Conservation (phyloP, 1,140 invertebrate species). For the Polypedilum vanderplanki region DNA sequence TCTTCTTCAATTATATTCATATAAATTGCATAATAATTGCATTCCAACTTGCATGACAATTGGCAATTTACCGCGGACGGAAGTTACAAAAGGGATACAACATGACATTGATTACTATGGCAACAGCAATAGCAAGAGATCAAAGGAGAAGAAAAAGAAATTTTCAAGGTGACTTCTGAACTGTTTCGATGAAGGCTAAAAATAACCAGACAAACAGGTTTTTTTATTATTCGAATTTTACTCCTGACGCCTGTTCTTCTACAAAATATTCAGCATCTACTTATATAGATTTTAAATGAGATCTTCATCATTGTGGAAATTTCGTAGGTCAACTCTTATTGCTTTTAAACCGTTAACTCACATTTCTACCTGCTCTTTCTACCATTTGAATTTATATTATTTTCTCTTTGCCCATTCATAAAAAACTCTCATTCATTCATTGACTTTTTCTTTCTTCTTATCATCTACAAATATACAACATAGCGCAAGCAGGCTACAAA, state of each 20-base stretch:
- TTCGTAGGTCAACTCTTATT: background rate
- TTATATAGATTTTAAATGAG: background rate
- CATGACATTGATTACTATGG: background rate
- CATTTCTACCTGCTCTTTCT: background rate
- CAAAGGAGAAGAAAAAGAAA: background rate
- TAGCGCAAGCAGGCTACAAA: background rate
- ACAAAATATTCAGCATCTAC: background rate
- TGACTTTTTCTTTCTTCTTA: background rate
- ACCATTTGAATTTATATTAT: background rate
- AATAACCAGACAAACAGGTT: constrained; percentile 12
- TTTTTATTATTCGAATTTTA: too few species aligned
- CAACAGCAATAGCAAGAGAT: background rate
- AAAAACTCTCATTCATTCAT: background rate
- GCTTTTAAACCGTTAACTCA: background rate
- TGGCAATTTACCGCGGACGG: background rate
- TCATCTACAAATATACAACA: background rate
- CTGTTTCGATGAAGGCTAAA: background rate
- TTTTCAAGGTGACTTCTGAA: constrained; percentile 9
- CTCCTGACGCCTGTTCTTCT: background rate
- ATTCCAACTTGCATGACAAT: too few species aligned
- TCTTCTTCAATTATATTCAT: background rate
- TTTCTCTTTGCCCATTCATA: background rate
- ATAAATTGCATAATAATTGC: too few species aligned
- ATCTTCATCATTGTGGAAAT: background rate
- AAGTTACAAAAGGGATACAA: constrained; percentile 2